phyloP scores from a whole-genome alignment of 2,113 vertebrate species.

The Phyllostomus hastatus region DNA sequence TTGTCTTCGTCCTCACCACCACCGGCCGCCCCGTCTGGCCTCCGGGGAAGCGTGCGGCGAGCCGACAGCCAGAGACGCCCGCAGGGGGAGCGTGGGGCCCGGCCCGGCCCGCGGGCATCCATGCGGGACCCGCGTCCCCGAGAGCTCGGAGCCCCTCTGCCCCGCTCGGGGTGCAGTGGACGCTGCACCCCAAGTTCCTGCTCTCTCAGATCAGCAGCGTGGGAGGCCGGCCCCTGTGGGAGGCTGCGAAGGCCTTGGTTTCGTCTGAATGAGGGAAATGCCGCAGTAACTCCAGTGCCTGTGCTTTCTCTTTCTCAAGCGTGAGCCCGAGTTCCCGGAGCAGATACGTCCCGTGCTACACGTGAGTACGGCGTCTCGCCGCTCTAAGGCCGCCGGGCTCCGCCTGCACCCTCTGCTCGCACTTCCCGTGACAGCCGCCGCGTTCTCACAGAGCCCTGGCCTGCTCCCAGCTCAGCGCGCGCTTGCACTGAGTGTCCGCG shows the following conservation, averaged over 20 bases:
- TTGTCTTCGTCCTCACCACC: neutral
- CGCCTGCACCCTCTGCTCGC: neutral
- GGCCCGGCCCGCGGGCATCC: neutral
- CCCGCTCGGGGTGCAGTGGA: neutral
- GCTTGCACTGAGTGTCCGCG: too few species aligned
- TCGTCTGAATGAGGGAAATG: neutral
- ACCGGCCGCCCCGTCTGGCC: neutral
- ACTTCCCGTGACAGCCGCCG: neutral
- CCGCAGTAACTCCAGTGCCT: neutral
- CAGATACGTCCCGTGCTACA: slow-evolving; percentile 81
- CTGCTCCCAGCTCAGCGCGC: neutral
- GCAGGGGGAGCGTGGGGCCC: too few species aligned
- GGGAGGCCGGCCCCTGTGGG: neutral
- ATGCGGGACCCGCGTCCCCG: too few species aligned
- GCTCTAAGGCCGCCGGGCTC: neutral
- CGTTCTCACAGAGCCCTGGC: neutral
- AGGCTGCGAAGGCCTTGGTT: neutral
- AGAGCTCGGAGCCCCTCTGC: neutral
- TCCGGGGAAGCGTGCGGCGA: neutral
- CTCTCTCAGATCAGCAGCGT: neutral
- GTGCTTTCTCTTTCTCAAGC: slow-evolving; percentile 61
- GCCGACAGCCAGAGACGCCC: too few species aligned
- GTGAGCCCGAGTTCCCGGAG: slow-evolving; percentile 79
- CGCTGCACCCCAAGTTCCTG: neutral
- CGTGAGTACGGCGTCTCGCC: slow-evolving; percentile 68